phyloP scores from a whole-genome alignment of 2,113 vertebrate genomes.

The Cygnus atratus region DNA sequence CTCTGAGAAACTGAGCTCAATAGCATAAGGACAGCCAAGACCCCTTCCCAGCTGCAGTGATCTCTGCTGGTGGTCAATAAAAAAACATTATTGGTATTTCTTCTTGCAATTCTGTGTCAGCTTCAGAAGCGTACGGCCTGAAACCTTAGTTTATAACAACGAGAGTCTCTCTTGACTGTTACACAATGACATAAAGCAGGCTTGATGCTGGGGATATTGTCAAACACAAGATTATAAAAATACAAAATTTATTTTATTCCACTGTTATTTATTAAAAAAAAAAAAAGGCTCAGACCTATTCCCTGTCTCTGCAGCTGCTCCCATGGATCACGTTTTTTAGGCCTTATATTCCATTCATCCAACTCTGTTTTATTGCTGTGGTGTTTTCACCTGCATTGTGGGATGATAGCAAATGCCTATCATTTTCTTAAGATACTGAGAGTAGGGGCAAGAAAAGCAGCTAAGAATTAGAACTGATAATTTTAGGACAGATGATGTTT shows the following conservation, averaged over 20 bases:
- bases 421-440: not conserved
- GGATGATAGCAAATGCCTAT: not conserved
- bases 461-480: not conserved
- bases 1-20: not conserved
- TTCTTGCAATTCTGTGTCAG: not conserved
- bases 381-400: not conserved
- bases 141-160: slow-evolving; percentile 26
- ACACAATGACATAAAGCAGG: not conserved
- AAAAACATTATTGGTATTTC: not conserved
- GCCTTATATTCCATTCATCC: not conserved
- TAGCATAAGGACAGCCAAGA: not conserved
- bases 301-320: not conserved
- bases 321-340: not conserved
- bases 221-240: not conserved
- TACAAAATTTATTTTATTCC: not conserved
- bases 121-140: not conserved
- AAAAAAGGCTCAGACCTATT: not conserved
- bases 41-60: not conserved
- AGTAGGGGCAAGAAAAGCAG: not conserved
- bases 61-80: not conserved
- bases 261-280: not conserved
- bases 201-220: not conserved
- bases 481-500: not conserved
- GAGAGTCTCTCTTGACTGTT: not conserved
- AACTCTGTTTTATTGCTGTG: rapidly evolving